Percentiles rank a stretch among this genome's conserved stretches.
These are phyloP conservation scores for Odontamblyopus rebecca DNA, from an alignment of 2,797 vertebrate genomes.

Conservation along the genomic window DNA sequence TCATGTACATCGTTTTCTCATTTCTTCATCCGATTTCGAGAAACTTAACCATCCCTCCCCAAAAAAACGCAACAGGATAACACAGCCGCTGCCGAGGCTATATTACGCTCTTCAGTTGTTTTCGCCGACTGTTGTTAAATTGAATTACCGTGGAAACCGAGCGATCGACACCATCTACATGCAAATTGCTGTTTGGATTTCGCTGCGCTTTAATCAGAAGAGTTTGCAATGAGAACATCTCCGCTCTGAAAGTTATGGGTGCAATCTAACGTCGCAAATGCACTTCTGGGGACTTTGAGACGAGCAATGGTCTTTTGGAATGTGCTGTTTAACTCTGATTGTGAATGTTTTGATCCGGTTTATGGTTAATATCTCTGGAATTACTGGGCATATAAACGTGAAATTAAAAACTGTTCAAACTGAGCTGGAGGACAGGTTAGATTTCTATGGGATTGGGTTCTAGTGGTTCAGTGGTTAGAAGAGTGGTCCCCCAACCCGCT, in stretches of 20 bases:
- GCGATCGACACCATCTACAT: slow-evolving; percentile 48
- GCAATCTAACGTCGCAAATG: slow-evolving; percentile 10
- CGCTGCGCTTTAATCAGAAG: slow-evolving; percentile 37
- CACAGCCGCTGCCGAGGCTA: slow-evolving; percentile 50
- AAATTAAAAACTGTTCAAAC: too few species aligned
- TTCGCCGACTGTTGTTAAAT: slow-evolving; percentile 45
- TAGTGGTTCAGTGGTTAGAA: too few species aligned
- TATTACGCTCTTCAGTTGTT: slow-evolving; percentile 57
- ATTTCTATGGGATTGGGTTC: too few species aligned
- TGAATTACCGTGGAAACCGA: slow-evolving; percentile 41
- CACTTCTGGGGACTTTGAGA: slow-evolving; percentile 33
- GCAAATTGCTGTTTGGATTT: slow-evolving; percentile 42
- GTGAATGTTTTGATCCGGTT: too few species aligned
- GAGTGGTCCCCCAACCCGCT: too few species aligned
- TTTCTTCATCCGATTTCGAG: slow-evolving; percentile 59
- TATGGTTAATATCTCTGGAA: too few species aligned
- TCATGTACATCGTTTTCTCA: slow-evolving; percentile 69
- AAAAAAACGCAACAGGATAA: slow-evolving; percentile 55
- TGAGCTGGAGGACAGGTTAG: too few species aligned
- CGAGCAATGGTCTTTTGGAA: slow-evolving; percentile 24
- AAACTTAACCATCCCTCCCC: slow-evolving; percentile 13
- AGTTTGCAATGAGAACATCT: slow-evolving; percentile 4
- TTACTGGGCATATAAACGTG: too few species aligned
- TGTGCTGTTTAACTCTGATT: too few species aligned
- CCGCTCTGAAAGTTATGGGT: slow-evolving; percentile 11